phyloP scores from a whole-genome alignment of 2,888 invertebrate species.

The Drosophila recens region DNA sequence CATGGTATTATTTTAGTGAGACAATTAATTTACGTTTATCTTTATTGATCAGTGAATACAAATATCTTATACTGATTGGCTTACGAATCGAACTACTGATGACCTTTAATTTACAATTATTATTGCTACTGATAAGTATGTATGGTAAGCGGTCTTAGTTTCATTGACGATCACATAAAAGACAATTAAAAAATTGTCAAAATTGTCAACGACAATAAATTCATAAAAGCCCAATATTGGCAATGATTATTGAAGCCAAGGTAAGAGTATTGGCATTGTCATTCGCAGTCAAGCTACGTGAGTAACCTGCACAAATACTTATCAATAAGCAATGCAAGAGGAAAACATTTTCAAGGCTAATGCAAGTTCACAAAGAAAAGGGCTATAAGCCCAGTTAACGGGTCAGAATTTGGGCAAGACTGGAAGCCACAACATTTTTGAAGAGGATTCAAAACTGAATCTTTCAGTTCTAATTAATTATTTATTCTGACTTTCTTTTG shows the following conservation, averaged over 20 bases:
- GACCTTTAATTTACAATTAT: constrained; percentile 19
- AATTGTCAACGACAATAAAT: constrained; percentile 62
- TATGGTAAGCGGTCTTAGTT: constrained; percentile 32
- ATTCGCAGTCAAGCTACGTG: constrained; percentile 45
- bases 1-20: no score
- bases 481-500: not conserved
- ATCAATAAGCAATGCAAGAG: constrained; percentile 18
- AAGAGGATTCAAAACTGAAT: not conserved
- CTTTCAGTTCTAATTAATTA: not conserved
- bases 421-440: not conserved
- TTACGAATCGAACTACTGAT: constrained; percentile 8
- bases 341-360: constrained; percentile 24
- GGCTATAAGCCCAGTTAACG: not conserved
- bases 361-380: not conserved
- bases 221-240: constrained; percentile 76
- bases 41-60: constrained; percentile 3
- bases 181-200: constrained; percentile 54
- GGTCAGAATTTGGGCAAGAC: not conserved
- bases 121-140: constrained; percentile 42
- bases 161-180: constrained; percentile 54
- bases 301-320: constrained; percentile 35
- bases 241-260: constrained; percentile 75
- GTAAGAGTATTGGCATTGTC: constrained; percentile 33
- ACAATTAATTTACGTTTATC: not conserved
- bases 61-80: not conserved